phyloP scores from a whole-genome alignment of 2,888 invertebrate species.

The Phyllotreta striolata region DNA sequence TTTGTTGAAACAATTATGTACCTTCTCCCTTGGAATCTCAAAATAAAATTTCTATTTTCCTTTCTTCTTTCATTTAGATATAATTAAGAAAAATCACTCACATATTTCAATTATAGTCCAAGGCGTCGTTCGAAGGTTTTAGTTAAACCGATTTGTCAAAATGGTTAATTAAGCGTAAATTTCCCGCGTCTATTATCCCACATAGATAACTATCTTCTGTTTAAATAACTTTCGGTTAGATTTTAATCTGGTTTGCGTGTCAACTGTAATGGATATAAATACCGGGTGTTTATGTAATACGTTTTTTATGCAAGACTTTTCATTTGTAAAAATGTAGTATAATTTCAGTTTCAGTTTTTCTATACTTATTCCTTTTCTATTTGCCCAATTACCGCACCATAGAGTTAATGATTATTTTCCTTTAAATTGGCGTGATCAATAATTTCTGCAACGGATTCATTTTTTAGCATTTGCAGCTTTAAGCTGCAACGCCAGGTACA shows the following conservation, averaged over 20 bases:
- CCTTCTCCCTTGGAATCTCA: too few species aligned
- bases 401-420: too few species aligned
- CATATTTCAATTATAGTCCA: slow-evolving; percentile 6
- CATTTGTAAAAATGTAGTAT: too few species aligned
- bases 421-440: too few species aligned
- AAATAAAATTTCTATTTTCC: too few species aligned
- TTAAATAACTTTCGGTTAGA: slow-evolving; percentile 8
- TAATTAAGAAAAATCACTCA: not conserved
- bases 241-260: slow-evolving; percentile 9
- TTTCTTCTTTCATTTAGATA: too few species aligned
- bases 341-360: too few species aligned
- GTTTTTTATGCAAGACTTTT: not conserved
- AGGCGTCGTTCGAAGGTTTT: not conserved
- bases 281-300: slow-evolving; percentile 2
- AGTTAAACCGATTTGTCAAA: slow-evolving; percentile 13
- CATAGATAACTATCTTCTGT: slow-evolving; percentile 6
- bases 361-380: too few species aligned
- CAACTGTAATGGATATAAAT: slow-evolving; percentile 7
- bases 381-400: too few species aligned
- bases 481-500: not conserved
- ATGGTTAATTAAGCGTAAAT: slow-evolving; percentile 13
- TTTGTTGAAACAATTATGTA: too few species aligned
- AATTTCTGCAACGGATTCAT: too few species aligned
- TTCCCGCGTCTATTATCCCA: slow-evolving; percentile 10
- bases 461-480: too few species aligned